These are phyloP conservation scores for Euproctis similis DNA, from an alignment of 2,888 invertebrate species.

Conservation along the genomic window DNA sequence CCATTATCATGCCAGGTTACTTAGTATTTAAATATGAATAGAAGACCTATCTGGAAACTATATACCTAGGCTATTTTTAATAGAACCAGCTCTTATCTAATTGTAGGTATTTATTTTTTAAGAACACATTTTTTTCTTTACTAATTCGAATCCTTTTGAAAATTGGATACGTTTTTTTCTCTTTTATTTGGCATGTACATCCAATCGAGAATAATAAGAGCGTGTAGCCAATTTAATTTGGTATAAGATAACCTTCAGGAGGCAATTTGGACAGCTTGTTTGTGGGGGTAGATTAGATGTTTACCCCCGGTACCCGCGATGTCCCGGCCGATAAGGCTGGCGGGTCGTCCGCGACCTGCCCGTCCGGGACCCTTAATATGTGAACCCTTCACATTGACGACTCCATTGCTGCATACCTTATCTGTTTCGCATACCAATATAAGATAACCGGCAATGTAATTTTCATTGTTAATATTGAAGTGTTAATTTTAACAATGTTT, in stretches of 20 bases:
- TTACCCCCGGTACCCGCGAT: conserved; percentile 58
- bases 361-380: conserved; percentile 44
- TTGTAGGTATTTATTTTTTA: too few species aligned
- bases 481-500: too few species aligned
- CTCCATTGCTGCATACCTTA: conserved; percentile 48
- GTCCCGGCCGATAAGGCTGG: conserved; percentile 51
- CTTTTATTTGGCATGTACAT: conserved; percentile 24
- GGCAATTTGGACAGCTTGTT: conserved; percentile 61
- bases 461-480: too few species aligned
- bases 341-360: conserved; percentile 49
- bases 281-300: conserved; percentile 63
- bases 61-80: too few species aligned
- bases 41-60: too few species aligned
- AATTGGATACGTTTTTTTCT: conserved; percentile 3
- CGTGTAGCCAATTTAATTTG: conserved; percentile 59
- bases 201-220: conserved; percentile 35
- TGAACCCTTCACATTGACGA: conserved; percentile 53
- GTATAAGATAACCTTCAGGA: conserved; percentile 61
- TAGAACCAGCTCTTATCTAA: too few species aligned
- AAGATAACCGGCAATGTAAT: conserved; percentile 35
- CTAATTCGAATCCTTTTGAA: not conserved
- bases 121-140: too few species aligned
- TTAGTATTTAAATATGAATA: too few species aligned
- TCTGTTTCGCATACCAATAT: conserved; percentile 47
- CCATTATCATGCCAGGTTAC: too few species aligned